Evolutionary conservation across 2,888 invertebrate species (phyloP).

Genomic region (Terebella lapidaria): DNA sequence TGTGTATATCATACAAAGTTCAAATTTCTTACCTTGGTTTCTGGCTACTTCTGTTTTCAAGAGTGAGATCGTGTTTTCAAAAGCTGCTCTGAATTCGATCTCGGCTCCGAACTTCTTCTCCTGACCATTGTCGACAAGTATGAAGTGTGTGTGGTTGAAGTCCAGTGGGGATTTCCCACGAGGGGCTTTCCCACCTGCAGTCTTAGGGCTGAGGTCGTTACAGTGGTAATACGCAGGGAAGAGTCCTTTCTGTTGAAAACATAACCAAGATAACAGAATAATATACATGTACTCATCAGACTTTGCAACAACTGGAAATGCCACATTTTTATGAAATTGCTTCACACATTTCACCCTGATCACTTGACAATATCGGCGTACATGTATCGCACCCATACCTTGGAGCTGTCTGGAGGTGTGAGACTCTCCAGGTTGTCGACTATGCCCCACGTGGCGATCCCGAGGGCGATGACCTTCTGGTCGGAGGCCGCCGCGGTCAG

Average conservation of each 20-base stretch:
- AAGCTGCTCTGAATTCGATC: constrained; percentile 39
- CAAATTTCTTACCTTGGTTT: constrained; percentile 27
- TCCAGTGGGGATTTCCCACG: constrained; percentile 42
- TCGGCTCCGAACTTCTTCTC: constrained; percentile 42
- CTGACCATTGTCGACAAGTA: constrained; percentile 50
- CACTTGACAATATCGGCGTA: no score
- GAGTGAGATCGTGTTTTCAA: constrained; percentile 39
- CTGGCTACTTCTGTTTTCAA: constrained; percentile 32
- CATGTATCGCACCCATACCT: no score
- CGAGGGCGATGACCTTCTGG: constrained; percentile 42
- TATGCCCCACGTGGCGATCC: constrained; percentile 48
- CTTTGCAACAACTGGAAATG: no score
- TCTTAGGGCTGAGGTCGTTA: constrained; percentile 31
- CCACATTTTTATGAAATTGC: no score
- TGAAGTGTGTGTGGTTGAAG: constrained; percentile 52
- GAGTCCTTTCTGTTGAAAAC: constrained; percentile 7
- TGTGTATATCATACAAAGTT: no score
- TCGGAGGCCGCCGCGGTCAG: constrained; percentile 31
- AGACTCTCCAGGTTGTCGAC: constrained; percentile 38
- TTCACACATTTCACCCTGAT: no score
- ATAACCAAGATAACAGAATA: no score
- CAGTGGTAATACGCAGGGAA: constrained; percentile 44
- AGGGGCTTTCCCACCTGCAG: constrained; percentile 10
- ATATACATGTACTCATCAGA: no score
- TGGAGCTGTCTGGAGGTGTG: constrained; percentile 7